Evolutionary conservation across 2,888 invertebrate genomes (phyloP), one percentile per base, ranked within the genome.

Genomic region (Oscheius onirici): DNA sequence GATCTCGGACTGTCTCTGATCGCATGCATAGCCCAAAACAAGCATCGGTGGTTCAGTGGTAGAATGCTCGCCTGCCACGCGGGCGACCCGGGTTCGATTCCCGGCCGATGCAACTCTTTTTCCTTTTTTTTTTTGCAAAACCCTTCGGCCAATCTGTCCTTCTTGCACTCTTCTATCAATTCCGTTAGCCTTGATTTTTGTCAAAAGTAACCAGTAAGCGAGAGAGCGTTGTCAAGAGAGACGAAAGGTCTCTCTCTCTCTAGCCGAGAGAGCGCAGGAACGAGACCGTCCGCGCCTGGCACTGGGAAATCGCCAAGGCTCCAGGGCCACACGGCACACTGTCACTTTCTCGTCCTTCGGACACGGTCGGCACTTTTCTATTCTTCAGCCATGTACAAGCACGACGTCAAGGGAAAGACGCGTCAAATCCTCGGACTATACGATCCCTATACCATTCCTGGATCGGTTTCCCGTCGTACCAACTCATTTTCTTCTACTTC

Each of bases 61-160:
- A 83, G 83, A 83, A 84, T 83, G 81, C 80, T 84, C 83, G 83
- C 84, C 82, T 83, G 84, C 83, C 83, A 83, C 84, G 83, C 84
- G 84, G 81, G 81, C 79, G 83, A 72, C 83, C 83, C 83, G 82
- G 76, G 84, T 83, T 83, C 83, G 83, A 83, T 83, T 83, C 83
- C 84, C 83, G 83, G 83, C 73, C 81, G 81, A 80, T 79, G 81
- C 81, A 81, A 95, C 51, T 57, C 69, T 41, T 55, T 55, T 55
- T 67, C 20, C n/a, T 28, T 2, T 2, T 55, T 26, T 55, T 24
- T 5, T 46, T 13, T 43, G 43, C 43, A 43, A 43, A 43, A 43
- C 10, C 43, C 43, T 11, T 46, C 20, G n/a, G 46, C 46, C 46
- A 10, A 0, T 46, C 13, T 46, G 46, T 13, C 20, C 46, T 20